phyloP scores from a whole-genome alignment of 2,888 invertebrate species.

The Drosophila mulleri region DNA sequence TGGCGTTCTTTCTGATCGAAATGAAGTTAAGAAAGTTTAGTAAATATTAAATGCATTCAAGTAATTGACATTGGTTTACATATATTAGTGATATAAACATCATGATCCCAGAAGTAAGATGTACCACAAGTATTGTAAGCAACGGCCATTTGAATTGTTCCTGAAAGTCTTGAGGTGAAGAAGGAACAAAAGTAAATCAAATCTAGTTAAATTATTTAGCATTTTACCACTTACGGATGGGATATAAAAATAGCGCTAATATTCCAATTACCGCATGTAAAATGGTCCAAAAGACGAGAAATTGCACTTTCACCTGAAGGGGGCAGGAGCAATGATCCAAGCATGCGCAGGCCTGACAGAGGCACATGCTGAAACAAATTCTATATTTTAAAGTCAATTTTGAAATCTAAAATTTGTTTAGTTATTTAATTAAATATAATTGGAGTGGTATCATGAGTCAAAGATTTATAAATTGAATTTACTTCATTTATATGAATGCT shows the following conservation, averaged over 20 bases:
- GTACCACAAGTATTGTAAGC: background rate
- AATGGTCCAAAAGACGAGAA: constrained; percentile 6
- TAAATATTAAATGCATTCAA: background rate
- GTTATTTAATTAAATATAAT: background rate
- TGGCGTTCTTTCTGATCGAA: background rate
- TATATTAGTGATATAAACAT: constrained; percentile 3
- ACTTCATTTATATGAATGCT: background rate
- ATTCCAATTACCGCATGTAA: background rate
- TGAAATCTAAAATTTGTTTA: background rate
- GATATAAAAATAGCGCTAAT: background rate
- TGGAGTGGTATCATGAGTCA: background rate
- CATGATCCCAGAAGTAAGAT: background rate
- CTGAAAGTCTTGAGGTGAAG: background rate
- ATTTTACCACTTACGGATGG: background rate
- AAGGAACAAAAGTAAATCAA: background rate
- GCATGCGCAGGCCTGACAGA: background rate
- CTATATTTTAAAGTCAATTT: background rate
- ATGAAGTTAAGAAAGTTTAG: background rate
- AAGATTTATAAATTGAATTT: background rate
- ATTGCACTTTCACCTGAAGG: constrained; percentile 4
- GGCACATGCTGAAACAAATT: background rate
- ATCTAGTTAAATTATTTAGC: too few species aligned
- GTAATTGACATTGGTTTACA: background rate
- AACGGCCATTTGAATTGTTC: background rate
- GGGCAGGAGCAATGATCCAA: background rate